These are phyloP conservation scores for Eumaeus atala DNA, from an alignment of 1,140 invertebrate genomes.

Conservation along the genomic window DNA sequence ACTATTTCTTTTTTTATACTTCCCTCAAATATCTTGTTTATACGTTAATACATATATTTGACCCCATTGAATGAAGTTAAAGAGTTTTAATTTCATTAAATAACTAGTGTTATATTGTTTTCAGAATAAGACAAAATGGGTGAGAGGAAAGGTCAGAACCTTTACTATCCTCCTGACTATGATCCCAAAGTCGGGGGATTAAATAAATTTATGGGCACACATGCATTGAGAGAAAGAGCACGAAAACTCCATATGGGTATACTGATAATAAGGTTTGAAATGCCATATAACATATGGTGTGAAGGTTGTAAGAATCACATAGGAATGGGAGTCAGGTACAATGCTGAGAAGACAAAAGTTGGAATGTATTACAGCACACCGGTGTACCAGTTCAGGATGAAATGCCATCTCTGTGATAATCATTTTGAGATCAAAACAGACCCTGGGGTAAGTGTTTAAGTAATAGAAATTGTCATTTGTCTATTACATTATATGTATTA, in stretches of 20 bases:
- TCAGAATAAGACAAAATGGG: slow-evolving; percentile 81
- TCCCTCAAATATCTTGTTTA: too few species aligned
- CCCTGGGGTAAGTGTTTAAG: slow-evolving; percentile 85
- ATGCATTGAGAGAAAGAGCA: slow-evolving; percentile 96
- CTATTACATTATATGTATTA: too few species aligned
- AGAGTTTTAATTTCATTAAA: too few species aligned
- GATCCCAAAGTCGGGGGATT: slow-evolving; percentile 93
- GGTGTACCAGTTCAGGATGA: slow-evolving; percentile 98
- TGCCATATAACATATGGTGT: slow-evolving; percentile 98
- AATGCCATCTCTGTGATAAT: slow-evolving; percentile 98
- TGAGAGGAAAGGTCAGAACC: slow-evolving; percentile 97
- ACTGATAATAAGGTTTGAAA: slow-evolving; percentile 98
- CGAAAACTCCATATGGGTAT: slow-evolving; percentile 96
- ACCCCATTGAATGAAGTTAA: too few species aligned
- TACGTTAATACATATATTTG: too few species aligned
- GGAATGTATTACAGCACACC: slow-evolving; percentile 99
- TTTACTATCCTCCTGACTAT: slow-evolving; percentile 99
- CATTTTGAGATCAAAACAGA: slow-evolving; percentile 99
- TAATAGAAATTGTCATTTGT: too few species aligned
- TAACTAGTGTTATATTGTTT: slow-evolving; percentile 12
- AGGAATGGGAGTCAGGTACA: slow-evolving; percentile 99
- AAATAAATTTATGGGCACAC: slow-evolving; percentile 95
- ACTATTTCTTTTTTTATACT: neutral
- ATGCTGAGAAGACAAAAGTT: slow-evolving; percentile 98
- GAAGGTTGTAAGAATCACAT: slow-evolving; percentile 98